Evolutionary conservation across 2,888 invertebrate species (phyloP), one percentile per base, ranked within the genome.

Genomic region (Augochlorella aurata): DNA sequence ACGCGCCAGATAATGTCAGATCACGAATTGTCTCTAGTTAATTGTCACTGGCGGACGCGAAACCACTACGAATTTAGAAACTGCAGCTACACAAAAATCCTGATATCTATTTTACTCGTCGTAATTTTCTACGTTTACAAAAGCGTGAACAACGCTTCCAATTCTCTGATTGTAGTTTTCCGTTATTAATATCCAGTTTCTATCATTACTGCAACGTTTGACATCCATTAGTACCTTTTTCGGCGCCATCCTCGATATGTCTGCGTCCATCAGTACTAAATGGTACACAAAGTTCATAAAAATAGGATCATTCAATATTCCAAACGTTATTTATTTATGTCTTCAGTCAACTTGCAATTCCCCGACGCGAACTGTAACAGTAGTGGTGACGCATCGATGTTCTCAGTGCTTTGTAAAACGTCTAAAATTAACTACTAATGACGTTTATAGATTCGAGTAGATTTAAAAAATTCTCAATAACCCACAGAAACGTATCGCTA

Each of bases 1-100:
- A 80, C 77, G 63, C 50, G 67, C 0, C 24, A 69, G 83, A 83
- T 84, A 84, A 77, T 47, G 80, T 77, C 74, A n/a, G 67, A 45
- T 70, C 52, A 44, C 29, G 70, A 69, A 45, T 49, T 69, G 65
- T 49, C 49, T 65, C 54, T 52, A 45, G 72, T 77, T 82, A 80
- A 85, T 79, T 83, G 82, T 75, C 77, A 66, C 65, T 50, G 18
- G 52, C 52, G 52, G 61, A 29, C 47, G 18, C 10, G 18, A 29
- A 47, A 18, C 61, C 38, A n/a, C 44, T 3, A 8, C 16, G 14
- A 38, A 24, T 44, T 65, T 18, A 9, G 10, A 65, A 65, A 21
- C 50, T 5, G 14, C 38, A 18, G 38, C 44, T 12, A 38, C 24
- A 29, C 63, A 12, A 10, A 21, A 16, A n/a, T 16, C 49, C 2